Evolutionary conservation across 2,113 vertebrate genomes (phyloP).

Genomic region (Emydura subglobosa): DNA sequence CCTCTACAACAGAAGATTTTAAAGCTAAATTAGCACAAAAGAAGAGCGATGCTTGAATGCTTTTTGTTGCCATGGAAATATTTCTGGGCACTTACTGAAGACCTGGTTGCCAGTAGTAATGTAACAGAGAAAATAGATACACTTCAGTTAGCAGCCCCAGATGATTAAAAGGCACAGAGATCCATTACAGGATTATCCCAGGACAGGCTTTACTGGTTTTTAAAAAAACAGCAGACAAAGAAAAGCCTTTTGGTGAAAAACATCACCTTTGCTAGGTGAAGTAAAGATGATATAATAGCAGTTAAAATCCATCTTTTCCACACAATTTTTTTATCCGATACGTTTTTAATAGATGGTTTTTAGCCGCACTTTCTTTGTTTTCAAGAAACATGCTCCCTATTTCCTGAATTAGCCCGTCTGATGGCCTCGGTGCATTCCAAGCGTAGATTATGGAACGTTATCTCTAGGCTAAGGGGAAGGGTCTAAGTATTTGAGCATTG

Average conservation of each 20-base stretch:
- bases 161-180: constrained; percentile 80
- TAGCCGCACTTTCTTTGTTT: constrained; percentile 62
- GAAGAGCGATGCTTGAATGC: constrained; percentile 80
- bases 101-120: constrained; percentile 85
- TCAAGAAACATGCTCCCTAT: constrained; percentile 69
- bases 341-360: constrained; percentile 53
- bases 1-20: constrained; percentile 82
- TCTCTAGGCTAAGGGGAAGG: constrained; percentile 33
- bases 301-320: constrained; percentile 67
- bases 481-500: constrained; percentile 27
- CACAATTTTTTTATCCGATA: constrained; percentile 60
- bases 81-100: constrained; percentile 82
- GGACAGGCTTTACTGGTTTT: constrained; percentile 66
- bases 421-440: constrained; percentile 54
- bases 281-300: constrained; percentile 44
- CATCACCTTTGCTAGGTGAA: constrained; percentile 29
- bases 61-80: constrained; percentile 89
- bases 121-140: constrained; percentile 84
- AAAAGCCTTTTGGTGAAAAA: constrained; percentile 15
- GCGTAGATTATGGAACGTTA: constrained; percentile 48
- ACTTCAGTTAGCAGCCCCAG: constrained; percentile 80
- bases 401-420: constrained; percentile 68
- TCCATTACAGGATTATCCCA: constrained; percentile 69
- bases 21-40: constrained; percentile 84
- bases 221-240: constrained; percentile 37